Evolutionary conservation across 2,888 invertebrate species (phyloP).

Genomic region (Hipparchia semele): DNA sequence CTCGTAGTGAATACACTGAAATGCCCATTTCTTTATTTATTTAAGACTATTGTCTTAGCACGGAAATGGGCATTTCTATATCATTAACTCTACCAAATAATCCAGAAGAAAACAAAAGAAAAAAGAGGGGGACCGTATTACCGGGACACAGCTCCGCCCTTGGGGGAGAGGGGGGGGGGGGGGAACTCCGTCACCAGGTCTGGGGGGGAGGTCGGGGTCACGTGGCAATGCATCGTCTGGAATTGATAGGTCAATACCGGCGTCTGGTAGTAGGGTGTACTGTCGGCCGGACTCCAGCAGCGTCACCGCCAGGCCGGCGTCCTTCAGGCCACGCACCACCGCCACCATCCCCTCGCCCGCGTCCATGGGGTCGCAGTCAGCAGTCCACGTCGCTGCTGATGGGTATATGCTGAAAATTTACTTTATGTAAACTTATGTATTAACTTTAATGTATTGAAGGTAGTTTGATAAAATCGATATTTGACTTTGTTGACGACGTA

Average conservation of each 20-base stretch:
- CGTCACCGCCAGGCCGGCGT: conserved; percentile 61
- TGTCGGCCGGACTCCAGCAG: conserved; percentile 58
- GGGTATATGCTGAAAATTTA: conserved; percentile 59
- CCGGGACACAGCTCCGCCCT: conserved; percentile 52
- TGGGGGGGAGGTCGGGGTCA: conserved; percentile 64
- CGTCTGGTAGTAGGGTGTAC: conserved; percentile 59
- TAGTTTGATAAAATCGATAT: too few species aligned
- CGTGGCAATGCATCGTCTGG: conserved; percentile 62
- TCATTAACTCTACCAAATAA: background rate
- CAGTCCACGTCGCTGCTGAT: background rate
- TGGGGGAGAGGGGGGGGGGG: conserved; percentile 64
- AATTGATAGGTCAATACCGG: conserved; percentile 38
- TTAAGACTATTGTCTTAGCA: too few species aligned
- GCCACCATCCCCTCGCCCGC: conserved; percentile 63
- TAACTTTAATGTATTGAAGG: too few species aligned
- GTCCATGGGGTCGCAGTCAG: conserved; percentile 36
- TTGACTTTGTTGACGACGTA: too few species aligned
- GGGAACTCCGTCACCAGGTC: conserved; percentile 64
- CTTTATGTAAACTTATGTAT: too few species aligned
- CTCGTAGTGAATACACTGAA: too few species aligned
- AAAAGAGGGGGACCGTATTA: conserved; percentile 34
- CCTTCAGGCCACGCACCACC: conserved; percentile 57
- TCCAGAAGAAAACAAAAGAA: conserved; percentile 16
- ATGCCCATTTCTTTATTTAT: too few species aligned
- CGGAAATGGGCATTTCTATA: too few species aligned